phyloP scores from a whole-genome alignment of 2,888 invertebrate species.

The Perizoma affinitatum region DNA sequence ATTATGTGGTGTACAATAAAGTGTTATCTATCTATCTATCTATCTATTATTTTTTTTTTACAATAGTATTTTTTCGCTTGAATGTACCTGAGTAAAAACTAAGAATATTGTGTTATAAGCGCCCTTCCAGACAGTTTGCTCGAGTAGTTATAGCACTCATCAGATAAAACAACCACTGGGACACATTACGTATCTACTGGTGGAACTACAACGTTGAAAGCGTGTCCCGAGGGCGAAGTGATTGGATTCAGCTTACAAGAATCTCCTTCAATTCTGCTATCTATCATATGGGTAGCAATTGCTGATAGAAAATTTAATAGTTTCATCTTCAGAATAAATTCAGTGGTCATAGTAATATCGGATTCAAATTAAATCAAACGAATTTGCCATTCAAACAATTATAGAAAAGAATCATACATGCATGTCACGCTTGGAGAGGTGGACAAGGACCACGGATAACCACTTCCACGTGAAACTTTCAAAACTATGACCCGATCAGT shows the following conservation, averaged over 20 bases:
- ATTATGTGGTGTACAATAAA: too few relatives aligned
- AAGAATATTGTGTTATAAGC: not conserved
- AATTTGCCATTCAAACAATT: too few relatives aligned
- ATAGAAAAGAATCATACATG: too few relatives aligned
- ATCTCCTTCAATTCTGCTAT: slow-evolving; percentile 12
- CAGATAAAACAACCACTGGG: slow-evolving; percentile 5
- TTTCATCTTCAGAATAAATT: not conserved
- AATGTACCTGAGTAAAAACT: not conserved
- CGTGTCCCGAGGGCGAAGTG: slow-evolving; percentile 9
- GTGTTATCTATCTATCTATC: too few relatives aligned
- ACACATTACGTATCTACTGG: slow-evolving; percentile 14
- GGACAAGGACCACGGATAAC: too few relatives aligned
- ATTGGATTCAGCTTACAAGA: slow-evolving; percentile 10
- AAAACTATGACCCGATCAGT: too few relatives aligned
- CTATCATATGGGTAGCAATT: slow-evolving; percentile 15
- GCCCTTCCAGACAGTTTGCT: not conserved
- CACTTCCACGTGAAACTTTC: too few relatives aligned
- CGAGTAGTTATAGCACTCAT: not conserved
- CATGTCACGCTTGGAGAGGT: too few relatives aligned
- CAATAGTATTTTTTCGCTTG: too few relatives aligned
- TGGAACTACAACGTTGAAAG: slow-evolving; percentile 7
- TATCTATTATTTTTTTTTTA: too few relatives aligned
- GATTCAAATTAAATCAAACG: too few relatives aligned
- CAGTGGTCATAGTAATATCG: too few relatives aligned
- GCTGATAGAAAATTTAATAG: not conserved